A percentile compares a stretch with the other conserved stretches of the same genome.
Evolutionary conservation across 2,888 invertebrate species (phyloP).

Genomic region (Apamea monoglypha): DNA sequence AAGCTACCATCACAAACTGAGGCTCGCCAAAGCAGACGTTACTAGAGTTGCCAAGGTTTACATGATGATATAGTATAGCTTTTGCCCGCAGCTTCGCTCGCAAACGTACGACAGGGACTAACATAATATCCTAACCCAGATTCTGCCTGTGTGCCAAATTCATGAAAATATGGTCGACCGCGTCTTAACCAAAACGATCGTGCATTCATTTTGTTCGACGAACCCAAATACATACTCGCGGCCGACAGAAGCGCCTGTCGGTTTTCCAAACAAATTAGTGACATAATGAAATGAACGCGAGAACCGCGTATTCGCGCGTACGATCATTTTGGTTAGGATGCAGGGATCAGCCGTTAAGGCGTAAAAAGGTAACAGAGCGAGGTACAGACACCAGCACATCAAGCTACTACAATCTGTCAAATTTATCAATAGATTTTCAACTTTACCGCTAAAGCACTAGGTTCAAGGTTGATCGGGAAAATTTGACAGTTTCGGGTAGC

Average conservation of each 20-base stretch:
- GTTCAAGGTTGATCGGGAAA: too few relatives aligned
- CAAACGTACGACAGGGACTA: not conserved
- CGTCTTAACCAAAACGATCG: not conserved
- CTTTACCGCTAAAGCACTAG: too few relatives aligned
- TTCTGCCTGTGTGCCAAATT: not conserved
- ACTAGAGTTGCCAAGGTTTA: constrained; percentile 83
- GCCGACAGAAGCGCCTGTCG: not conserved
- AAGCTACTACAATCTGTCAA: too few relatives aligned
- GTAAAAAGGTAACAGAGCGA: too few relatives aligned
- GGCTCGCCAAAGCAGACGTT: constrained; percentile 83
- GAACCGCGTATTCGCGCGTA: not conserved
- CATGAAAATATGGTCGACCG: not conserved
- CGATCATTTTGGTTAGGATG: not conserved
- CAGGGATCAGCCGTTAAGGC: not conserved
- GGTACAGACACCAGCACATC: too few relatives aligned
- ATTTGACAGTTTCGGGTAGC: too few relatives aligned
- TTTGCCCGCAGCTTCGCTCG: not conserved
- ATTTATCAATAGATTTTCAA: too few relatives aligned
- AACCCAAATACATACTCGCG: not conserved
- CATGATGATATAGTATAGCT: not conserved
- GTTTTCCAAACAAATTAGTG: not conserved
- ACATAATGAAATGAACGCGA: not conserved
- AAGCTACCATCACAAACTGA: constrained; percentile 82
- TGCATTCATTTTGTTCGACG: not conserved
- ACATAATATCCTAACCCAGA: not conserved